Conservation (phyloP, 2,113 vertebrate species). For the Ariopsis seemanni region DNA sequence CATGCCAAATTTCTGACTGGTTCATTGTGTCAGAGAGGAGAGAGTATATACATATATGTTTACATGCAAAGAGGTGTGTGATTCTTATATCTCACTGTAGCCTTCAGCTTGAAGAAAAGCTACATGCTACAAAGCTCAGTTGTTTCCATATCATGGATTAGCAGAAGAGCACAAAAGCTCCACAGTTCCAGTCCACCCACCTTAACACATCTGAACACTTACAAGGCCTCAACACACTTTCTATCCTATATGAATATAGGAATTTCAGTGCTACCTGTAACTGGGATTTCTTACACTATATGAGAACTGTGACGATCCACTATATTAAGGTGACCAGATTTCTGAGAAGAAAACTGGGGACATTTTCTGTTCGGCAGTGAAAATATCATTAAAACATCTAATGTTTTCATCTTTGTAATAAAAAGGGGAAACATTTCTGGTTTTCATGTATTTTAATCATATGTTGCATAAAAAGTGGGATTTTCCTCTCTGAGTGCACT, state of each 20-base stretch:
- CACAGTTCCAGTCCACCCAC: slow-evolving; percentile 20
- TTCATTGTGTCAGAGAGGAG: neutral
- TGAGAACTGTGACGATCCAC: neutral
- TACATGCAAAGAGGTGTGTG: neutral
- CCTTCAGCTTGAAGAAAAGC: neutral
- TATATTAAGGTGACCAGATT: neutral
- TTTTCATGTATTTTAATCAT: too few species aligned
- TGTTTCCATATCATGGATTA: slow-evolving; percentile 12
- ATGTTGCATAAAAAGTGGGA: too few species aligned
- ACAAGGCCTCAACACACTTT: slow-evolving; percentile 25
- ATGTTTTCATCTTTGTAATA: too few species aligned
- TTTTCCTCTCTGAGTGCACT: too few species aligned
- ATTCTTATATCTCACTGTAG: slow-evolving; percentile 3
- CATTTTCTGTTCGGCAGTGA: too few species aligned
- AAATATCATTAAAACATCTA: too few species aligned
- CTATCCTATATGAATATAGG: slow-evolving; percentile 1
- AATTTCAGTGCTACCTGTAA: neutral
- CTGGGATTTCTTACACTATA: neutral
- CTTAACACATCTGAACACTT: neutral
- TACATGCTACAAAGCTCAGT: neutral
- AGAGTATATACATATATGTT: neutral
- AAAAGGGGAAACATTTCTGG: too few species aligned
- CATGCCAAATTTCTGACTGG: neutral
- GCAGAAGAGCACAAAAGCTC: slow-evolving; percentile 29
- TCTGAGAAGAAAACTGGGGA: too few species aligned